Percentiles rank a stretch among this genome's conserved stretches.
phyloP scores from a whole-genome alignment of 53 echinoderm and acorn worm species.

The Echinarachnius parma region DNA sequence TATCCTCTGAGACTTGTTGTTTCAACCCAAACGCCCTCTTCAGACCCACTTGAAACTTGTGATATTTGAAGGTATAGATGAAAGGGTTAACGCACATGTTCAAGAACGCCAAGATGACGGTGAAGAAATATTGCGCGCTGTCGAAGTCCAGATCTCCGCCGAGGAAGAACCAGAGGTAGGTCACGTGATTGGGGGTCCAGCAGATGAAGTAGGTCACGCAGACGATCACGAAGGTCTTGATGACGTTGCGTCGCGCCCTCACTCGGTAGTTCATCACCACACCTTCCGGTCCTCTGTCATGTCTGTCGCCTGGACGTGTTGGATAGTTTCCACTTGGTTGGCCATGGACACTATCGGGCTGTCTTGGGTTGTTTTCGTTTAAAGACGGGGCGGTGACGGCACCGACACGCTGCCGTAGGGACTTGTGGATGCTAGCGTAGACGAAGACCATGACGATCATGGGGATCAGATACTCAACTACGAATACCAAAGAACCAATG shows the following conservation, averaged over 20 bases:
- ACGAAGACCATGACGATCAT: slow-evolving; percentile 58
- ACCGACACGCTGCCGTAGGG: slow-evolving; percentile 13
- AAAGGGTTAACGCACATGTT: slow-evolving; percentile 70
- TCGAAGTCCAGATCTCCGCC: slow-evolving; percentile 13
- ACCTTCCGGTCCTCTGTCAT: no score
- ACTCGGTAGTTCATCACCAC: slow-evolving; percentile 2
- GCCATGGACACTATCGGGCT: no score
- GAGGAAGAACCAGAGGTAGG: slow-evolving; percentile 3
- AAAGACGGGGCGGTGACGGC: no score
- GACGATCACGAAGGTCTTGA: slow-evolving; percentile 36
- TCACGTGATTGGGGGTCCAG: slow-evolving; percentile 32
- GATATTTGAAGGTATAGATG: slow-evolving; percentile 57
- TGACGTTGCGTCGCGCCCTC: slow-evolving; percentile 14
- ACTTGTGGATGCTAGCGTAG: slow-evolving; percentile 48
- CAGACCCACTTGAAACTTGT: slow-evolving; percentile 30
- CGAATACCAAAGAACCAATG: slow-evolving; percentile 44
- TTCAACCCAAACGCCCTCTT: no score
- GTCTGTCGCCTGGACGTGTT: no score
- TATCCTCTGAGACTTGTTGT: no score
- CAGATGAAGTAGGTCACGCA: slow-evolving; percentile 12
- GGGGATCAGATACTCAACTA: slow-evolving; percentile 48
- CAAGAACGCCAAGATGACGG: slow-evolving; percentile 37
- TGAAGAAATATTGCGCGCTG: slow-evolving; percentile 12
- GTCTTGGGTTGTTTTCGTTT: no score
- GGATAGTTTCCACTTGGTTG: no score